Conservation (phyloP, 1,140 invertebrate species). For the Drosophila insularis region DNA sequence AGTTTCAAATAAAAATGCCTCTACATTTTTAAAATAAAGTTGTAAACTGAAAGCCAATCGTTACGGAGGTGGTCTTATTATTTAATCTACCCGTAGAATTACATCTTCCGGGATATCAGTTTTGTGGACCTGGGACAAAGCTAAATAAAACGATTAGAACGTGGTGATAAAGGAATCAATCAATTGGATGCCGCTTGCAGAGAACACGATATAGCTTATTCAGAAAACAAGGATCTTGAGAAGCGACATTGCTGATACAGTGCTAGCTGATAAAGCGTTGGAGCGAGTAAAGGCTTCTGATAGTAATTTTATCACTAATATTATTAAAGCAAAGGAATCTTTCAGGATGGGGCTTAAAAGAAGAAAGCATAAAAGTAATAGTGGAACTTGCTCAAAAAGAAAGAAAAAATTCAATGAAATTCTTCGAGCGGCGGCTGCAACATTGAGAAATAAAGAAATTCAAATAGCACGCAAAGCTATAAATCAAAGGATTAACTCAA, state of each 20-base stretch:
- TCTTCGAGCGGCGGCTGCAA: neutral
- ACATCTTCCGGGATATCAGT: constrained; percentile 83
- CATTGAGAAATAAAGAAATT: neutral
- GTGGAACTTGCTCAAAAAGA: too few relatives aligned
- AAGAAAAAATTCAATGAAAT: neutral
- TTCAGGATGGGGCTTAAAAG: too few relatives aligned
- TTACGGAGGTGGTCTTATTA: constrained; percentile 54
- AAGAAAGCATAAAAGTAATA: too few relatives aligned
- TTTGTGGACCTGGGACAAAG: constrained; percentile 83
- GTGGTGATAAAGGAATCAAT: constrained; percentile 70
- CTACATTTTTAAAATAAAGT: neutral
- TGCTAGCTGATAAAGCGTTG: constrained; percentile 78
- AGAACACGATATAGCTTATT: constrained; percentile 80
- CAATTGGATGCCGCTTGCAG: constrained; percentile 65
- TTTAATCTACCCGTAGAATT: constrained; percentile 82
- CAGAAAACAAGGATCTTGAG: constrained; percentile 62
- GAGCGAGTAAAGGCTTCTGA: constrained; percentile 63
- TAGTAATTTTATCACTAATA: too few relatives aligned
- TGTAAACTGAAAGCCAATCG: neutral
- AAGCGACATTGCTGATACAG: constrained; percentile 78
- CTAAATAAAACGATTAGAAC: constrained; percentile 60
- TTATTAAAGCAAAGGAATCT: too few relatives aligned
- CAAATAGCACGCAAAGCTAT: constrained; percentile 1
- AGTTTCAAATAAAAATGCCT: neutral
- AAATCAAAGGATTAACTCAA: neutral